phyloP scores from a whole-genome alignment of 2,888 invertebrate genomes.

The Tinea trinotella region DNA sequence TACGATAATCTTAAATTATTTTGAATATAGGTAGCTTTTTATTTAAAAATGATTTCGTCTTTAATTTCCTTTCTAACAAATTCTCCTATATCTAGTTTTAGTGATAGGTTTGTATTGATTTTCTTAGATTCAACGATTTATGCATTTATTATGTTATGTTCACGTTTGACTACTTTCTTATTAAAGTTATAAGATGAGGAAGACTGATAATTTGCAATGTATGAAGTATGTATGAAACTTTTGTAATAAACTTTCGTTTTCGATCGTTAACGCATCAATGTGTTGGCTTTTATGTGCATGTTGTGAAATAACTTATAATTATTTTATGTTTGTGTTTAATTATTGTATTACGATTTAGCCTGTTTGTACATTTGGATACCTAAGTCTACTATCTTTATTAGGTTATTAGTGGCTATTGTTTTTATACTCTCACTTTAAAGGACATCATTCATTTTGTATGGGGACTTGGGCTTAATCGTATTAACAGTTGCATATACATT shows the following conservation, averaged over 20 bases:
- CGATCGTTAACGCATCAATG: slow-evolving; percentile 7
- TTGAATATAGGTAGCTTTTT: background rate
- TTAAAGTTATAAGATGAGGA: background rate
- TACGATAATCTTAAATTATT: slow-evolving; percentile 14
- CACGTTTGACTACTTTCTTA: background rate
- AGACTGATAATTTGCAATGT: background rate
- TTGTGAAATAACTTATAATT: slow-evolving; percentile 1
- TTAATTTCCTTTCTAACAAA: slow-evolving; percentile 11
- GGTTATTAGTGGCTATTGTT: no score
- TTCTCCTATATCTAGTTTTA: background rate
- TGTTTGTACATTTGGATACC: no score
- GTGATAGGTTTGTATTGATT: background rate
- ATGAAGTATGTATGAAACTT: background rate
- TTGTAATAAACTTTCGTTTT: slow-evolving; percentile 12
- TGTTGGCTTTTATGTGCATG: background rate
- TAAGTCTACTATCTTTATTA: no score
- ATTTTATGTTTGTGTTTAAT: background rate
- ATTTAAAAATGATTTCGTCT: background rate
- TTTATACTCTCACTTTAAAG: no score
- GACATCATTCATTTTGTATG: no score
- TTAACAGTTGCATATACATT: no score
- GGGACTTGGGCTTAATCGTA: no score
- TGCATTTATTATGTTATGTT: background rate
- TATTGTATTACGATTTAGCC: background rate
- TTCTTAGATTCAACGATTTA: background rate